phyloP scores from a whole-genome alignment of 2,113 vertebrate genomes.

The Chloropsis hardwickii region DNA sequence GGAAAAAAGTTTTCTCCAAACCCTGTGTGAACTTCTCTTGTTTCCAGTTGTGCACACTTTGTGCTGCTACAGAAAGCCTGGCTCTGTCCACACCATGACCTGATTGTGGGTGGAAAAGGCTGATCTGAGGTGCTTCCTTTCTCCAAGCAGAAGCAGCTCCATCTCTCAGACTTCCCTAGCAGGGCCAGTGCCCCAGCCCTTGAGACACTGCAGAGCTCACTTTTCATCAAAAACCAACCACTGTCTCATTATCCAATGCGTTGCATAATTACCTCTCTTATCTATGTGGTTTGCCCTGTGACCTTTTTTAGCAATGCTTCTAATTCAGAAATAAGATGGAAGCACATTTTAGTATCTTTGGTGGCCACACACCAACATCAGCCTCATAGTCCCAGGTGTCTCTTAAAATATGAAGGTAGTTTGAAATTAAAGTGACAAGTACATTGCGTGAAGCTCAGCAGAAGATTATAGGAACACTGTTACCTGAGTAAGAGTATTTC shows the following conservation, averaged over 20 bases:
- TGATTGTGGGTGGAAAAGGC: background rate
- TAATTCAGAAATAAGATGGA: background rate
- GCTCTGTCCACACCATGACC: background rate
- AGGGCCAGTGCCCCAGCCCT: background rate
- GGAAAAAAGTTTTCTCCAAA: background rate
- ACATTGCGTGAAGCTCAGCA: background rate
- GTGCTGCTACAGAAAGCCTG: background rate
- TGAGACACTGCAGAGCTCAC: background rate
- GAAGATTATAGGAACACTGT: background rate
- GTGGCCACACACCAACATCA: background rate
- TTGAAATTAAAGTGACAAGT: background rate
- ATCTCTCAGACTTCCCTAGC: background rate
- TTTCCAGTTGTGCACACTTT: background rate
- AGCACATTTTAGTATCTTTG: background rate
- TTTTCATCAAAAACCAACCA: background rate
- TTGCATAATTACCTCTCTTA: background rate
- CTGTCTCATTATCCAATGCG: background rate
- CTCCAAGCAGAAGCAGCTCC: background rate
- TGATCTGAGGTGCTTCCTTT: background rate
- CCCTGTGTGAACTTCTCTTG: background rate
- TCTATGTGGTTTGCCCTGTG: background rate
- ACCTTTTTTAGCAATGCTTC: background rate
- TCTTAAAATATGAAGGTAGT: background rate
- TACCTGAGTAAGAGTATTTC: background rate
- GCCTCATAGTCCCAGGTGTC: background rate